phyloP scores from a whole-genome alignment of 2,797 vertebrate genomes.

The Smutsia temminckii region DNA sequence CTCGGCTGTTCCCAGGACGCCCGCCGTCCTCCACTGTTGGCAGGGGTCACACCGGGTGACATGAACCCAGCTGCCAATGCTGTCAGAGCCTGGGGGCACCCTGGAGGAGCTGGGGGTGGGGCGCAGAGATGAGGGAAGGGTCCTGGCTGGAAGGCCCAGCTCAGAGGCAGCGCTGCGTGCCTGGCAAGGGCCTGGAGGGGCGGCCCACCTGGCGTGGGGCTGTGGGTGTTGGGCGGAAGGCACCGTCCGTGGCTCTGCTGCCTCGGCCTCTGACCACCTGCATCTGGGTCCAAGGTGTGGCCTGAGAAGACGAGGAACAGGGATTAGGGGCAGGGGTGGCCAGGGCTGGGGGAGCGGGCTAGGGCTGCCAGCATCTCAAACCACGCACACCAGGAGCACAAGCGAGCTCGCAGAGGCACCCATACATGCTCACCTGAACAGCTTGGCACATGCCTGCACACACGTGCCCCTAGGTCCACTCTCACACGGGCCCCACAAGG shows the following conservation, averaged over 20 bases:
- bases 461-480: background rate
- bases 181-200: constrained; percentile 79
- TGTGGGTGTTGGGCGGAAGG: constrained; percentile 90
- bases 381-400: constrained; percentile 49
- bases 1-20: background rate
- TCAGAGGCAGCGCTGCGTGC: constrained; percentile 53
- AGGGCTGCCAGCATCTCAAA: constrained; percentile 72
- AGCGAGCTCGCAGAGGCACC: background rate
- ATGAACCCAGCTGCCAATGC: constrained; percentile 31
- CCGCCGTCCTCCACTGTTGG: no score
- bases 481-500: background rate
- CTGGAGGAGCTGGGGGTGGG: no score
- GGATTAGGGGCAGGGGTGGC: constrained; percentile 65
- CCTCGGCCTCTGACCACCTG: constrained; percentile 93
- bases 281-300: constrained; percentile 86
- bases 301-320: constrained; percentile 85
- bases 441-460: background rate
- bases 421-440: background rate
- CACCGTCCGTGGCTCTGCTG: constrained; percentile 91
- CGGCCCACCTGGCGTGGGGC: constrained; percentile 94
- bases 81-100: constrained; percentile 40
- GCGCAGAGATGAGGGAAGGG: no score
- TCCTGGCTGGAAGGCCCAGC: constrained; percentile 39
- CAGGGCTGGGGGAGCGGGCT: constrained; percentile 71
- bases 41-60: constrained; percentile 42